Evolutionary conservation across 2,113 vertebrate species (phyloP).

Genomic region (Corythornis vintsioides): DNA sequence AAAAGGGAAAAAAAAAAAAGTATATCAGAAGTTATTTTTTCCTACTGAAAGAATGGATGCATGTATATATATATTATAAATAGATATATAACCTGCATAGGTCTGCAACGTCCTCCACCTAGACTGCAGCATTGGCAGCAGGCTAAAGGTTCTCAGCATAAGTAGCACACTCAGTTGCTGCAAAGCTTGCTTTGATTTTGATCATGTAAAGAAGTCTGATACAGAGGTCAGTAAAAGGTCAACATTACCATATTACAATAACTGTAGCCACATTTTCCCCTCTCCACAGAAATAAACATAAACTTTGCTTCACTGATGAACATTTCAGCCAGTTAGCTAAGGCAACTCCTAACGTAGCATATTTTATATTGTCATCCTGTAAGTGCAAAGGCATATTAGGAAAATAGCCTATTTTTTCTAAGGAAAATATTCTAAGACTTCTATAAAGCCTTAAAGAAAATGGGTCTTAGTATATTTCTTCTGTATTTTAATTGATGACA

Average conservation of each 20-base stretch:
- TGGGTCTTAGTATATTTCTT: not conserved
- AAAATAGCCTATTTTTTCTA: not conserved
- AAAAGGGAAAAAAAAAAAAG: not conserved
- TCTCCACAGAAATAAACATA: not conserved
- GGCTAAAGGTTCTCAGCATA: not conserved
- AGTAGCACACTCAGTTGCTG: not conserved
- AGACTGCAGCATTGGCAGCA: constrained; percentile 34
- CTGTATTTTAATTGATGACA: not conserved
- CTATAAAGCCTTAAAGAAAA: not conserved
- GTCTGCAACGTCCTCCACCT: constrained; percentile 3
- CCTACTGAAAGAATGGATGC: not conserved
- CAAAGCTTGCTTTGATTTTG: constrained; percentile 20
- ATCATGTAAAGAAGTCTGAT: not conserved
- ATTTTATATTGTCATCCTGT: not conserved
- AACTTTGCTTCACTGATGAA: not conserved
- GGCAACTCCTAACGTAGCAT: not conserved
- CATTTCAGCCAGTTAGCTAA: not conserved
- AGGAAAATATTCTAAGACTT: accelerated
- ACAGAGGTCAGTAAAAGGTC: not conserved
- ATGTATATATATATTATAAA: not conserved
- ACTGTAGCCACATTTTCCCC: not conserved
- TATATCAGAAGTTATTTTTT: not conserved
- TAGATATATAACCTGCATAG: not conserved
- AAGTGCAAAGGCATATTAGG: not conserved
- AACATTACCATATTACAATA: constrained; percentile 15